These are phyloP conservation scores for Neolamprologus brichardi DNA, from an alignment of 2,113 vertebrate genomes.

Conservation along the genomic window DNA sequence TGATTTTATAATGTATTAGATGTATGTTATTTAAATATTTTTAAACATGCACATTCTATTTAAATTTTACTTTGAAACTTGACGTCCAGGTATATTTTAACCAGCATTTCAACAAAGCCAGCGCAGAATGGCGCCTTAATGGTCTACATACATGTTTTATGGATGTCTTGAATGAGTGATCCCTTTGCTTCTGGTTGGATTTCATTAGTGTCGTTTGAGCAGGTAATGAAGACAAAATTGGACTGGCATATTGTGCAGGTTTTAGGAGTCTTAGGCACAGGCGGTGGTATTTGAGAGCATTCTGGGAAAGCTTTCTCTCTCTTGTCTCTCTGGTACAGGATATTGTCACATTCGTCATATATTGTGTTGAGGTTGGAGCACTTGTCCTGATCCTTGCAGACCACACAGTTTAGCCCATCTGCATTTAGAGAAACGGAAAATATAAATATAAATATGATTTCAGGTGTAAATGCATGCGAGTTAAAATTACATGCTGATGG, in stretches of 20 bases:
- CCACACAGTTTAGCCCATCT: neutral
- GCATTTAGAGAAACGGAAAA: neutral
- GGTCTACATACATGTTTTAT: neutral
- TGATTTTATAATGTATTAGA: neutral
- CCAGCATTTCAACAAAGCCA: neutral
- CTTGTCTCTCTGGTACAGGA: accelerated
- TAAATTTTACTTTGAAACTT: neutral
- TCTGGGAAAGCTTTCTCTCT: neutral
- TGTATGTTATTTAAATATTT: neutral
- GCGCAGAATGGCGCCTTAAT: neutral
- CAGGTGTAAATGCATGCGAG: neutral
- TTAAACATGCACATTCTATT: neutral
- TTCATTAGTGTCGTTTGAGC: neutral
- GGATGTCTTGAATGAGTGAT: neutral
- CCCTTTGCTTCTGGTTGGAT: neutral
- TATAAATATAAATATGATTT: neutral
- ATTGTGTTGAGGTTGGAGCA: neutral
- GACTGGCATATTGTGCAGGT: neutral
- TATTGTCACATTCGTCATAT: accelerated
- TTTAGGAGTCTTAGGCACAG: neutral
- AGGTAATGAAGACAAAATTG: neutral
- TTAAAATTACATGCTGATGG: neutral
- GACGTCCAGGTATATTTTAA: neutral
- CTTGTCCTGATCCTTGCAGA: neutral
- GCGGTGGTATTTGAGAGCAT: neutral